Percentiles rank a stretch among this genome's conserved stretches.
Evolutionary conservation across 1,140 invertebrate genomes (phyloP).

Genomic region (Trichoplusia ni): DNA sequence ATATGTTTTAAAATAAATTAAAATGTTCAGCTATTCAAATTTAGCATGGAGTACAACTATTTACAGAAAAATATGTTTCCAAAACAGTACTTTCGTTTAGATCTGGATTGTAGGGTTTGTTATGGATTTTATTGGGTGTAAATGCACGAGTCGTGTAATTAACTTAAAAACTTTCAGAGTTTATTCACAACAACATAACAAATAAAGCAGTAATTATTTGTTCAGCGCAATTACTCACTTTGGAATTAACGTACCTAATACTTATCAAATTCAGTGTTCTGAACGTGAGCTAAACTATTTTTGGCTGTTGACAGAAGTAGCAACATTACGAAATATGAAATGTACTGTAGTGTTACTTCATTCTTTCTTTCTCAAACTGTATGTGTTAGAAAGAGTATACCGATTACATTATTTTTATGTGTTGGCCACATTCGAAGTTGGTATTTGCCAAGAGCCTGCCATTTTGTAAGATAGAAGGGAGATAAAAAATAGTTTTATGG

Average conservation of each 20-base stretch:
- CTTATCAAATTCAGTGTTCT: constrained; percentile 3
- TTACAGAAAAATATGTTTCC: too few relatives aligned
- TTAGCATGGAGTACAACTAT: too few relatives aligned
- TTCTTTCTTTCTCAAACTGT: constrained; percentile 27
- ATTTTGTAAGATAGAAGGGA: constrained; percentile 81
- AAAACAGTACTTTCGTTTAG: too few relatives aligned
- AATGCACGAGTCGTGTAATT: too few relatives aligned
- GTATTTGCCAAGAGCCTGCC: constrained; percentile 80
- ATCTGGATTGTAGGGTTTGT: too few relatives aligned
- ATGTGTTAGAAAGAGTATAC: constrained; percentile 49
- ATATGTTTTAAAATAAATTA: too few relatives aligned
- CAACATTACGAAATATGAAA: constrained; percentile 48
- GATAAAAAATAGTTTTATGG: constrained; percentile 82
- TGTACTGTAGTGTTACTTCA: constrained; percentile 41
- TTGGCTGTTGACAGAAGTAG: constrained; percentile 63
- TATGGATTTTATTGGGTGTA: too few relatives aligned
- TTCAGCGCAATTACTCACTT: too few relatives aligned
- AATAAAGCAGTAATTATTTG: too few relatives aligned
- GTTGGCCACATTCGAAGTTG: constrained; percentile 69
- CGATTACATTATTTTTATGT: constrained; percentile 47
- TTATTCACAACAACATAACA: too few relatives aligned
- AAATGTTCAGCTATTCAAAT: too few relatives aligned
- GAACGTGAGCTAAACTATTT: constrained; percentile 54
- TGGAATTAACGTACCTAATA: not conserved
- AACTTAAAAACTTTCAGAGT: too few relatives aligned